These are phyloP conservation scores for Rhyacichthys aspro DNA, from an alignment of 2,797 vertebrate species.

Conservation along the genomic window DNA sequence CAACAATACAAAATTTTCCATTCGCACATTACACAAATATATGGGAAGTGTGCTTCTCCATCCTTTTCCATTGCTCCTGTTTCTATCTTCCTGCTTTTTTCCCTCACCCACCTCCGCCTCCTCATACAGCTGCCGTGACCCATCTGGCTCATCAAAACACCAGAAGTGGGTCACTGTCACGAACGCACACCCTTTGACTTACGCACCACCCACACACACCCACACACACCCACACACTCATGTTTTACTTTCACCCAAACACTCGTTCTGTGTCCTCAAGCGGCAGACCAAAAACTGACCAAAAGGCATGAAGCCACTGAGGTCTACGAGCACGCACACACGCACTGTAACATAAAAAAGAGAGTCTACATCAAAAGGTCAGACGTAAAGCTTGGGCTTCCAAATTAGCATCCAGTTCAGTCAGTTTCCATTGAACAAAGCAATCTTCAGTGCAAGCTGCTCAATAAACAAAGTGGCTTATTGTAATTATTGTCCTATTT, in stretches of 20 bases:
- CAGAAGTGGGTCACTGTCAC: constrained; percentile 80
- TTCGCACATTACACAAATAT: too few relatives aligned
- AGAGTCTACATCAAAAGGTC: constrained; percentile 6
- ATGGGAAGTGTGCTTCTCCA: not conserved
- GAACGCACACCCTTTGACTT: constrained; percentile 52
- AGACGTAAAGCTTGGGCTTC: constrained; percentile 3
- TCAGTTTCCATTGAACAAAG: not conserved
- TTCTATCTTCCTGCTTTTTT: constrained; percentile 37
- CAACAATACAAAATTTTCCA: too few relatives aligned
- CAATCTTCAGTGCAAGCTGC: not conserved
- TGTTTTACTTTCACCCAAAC: constrained; percentile 37
- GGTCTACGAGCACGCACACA: constrained; percentile 8
- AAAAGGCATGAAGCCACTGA: constrained; percentile 26
- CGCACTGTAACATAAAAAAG: not conserved
- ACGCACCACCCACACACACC: constrained; percentile 14
- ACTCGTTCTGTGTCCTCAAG: constrained; percentile 34
- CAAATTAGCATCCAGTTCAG: not conserved
- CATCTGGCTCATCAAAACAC: constrained; percentile 76
- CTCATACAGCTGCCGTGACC: constrained; percentile 68
- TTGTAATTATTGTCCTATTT: not conserved
- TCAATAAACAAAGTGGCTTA: not conserved
- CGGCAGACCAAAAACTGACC: constrained; percentile 31
- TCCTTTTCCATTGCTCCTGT: constrained; percentile 5
- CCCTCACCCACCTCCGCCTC: constrained; percentile 47
- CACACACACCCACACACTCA: constrained; percentile 10